phyloP scores from a whole-genome alignment of 2,113 vertebrate species.

The Kryptolebias marmoratus region DNA sequence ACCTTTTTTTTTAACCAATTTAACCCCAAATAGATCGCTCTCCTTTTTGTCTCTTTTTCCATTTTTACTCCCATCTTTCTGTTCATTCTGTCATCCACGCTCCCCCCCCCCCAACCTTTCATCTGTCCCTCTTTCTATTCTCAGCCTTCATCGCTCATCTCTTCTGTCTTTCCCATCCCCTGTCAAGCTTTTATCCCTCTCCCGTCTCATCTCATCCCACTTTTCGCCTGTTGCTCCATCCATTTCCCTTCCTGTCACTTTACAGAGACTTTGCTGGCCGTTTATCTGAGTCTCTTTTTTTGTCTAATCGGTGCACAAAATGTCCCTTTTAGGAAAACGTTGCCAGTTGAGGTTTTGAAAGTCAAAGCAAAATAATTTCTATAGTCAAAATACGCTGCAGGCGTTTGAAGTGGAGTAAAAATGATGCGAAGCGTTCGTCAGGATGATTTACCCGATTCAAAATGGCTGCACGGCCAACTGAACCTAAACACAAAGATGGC shows the following conservation, averaged over 20 bases:
- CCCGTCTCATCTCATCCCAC: constrained; percentile 56
- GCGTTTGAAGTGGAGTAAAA: background rate
- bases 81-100: constrained; percentile 43
- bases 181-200: constrained; percentile 59
- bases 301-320: constrained; percentile 41
- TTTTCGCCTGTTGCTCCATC: constrained; percentile 47
- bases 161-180: constrained; percentile 44
- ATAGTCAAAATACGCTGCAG: background rate
- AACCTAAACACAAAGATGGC: too few species aligned
- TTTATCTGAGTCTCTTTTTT: constrained; percentile 48
- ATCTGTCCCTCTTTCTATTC: constrained; percentile 45
- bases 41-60: constrained; percentile 1
- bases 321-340: constrained; percentile 25
- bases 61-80: constrained; percentile 31
- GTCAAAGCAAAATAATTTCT: background rate
- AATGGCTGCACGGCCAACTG: too few species aligned
- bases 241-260: constrained; percentile 45
- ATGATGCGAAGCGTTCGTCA: background rate
- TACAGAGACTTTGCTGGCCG: constrained; percentile 45
- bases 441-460: too few species aligned
- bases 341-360: constrained; percentile 17
- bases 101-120: constrained; percentile 48
- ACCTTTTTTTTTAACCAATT: constrained; percentile 12
- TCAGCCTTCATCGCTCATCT: constrained; percentile 59
- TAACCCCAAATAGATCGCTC: constrained; percentile 12